Percentiles rank a stretch among this genome's conserved stretches.
phyloP scores from a whole-genome alignment of 2,888 invertebrate genomes.

The Dynastes tityus region DNA sequence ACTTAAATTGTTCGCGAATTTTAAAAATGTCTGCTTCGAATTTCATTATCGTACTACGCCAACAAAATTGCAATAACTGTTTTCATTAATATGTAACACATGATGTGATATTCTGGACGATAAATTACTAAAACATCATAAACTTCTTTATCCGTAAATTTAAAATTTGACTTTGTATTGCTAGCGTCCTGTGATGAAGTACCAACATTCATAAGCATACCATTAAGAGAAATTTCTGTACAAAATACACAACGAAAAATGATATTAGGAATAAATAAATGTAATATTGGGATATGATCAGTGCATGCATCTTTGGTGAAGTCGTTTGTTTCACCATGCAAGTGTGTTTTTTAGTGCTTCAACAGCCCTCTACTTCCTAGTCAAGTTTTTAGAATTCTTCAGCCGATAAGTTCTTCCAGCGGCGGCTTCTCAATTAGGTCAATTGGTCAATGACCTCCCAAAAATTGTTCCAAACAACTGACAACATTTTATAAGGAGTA shows the following conservation, averaged over 20 bases:
- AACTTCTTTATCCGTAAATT: constrained; percentile 71
- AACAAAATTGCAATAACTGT: too few relatives aligned
- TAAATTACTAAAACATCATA: constrained; percentile 69
- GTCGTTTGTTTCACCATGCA: constrained; percentile 65
- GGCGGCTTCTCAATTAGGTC: too few relatives aligned
- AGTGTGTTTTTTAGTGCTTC: constrained; percentile 72
- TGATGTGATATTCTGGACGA: too few relatives aligned
- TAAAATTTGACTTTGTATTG: constrained; percentile 59
- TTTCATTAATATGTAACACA: too few relatives aligned
- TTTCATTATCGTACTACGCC: too few relatives aligned
- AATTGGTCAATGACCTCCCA: too few relatives aligned
- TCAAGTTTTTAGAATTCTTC: constrained; percentile 75
- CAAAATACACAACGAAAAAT: constrained; percentile 76
- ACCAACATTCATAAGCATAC: constrained; percentile 72
- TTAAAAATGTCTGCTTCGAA: too few relatives aligned
- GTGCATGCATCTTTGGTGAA: constrained; percentile 74
- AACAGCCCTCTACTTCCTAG: constrained; percentile 77
- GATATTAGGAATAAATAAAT: constrained; percentile 74
- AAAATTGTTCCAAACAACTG: too few relatives aligned
- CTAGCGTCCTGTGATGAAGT: constrained; percentile 33
- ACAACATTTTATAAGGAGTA: too few relatives aligned
- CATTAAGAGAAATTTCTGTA: constrained; percentile 75
- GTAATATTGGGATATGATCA: constrained; percentile 75
- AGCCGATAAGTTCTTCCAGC: constrained; percentile 59
- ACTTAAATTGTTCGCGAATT: too few relatives aligned